Conservation (phyloP, 2,113 vertebrate species). For the Chaetops frenatus region DNA sequence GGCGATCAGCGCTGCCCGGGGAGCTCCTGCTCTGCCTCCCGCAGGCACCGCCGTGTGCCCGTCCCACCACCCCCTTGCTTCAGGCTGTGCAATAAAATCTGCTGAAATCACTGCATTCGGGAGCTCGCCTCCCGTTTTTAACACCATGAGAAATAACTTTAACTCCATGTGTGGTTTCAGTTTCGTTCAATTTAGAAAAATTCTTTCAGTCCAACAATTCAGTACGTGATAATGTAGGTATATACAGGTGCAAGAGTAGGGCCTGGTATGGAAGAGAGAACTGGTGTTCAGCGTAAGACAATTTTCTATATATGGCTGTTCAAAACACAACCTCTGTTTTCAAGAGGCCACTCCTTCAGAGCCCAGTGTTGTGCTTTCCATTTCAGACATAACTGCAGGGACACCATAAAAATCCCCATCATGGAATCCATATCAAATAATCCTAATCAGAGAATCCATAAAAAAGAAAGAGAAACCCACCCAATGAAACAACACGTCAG, state of each 20-base stretch:
- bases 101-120: too few species aligned
- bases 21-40: too few species aligned
- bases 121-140: too few species aligned
- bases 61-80: too few species aligned
- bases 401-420: too few species aligned
- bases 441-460: too few species aligned
- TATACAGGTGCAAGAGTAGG: background rate
- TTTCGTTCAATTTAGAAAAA: background rate
- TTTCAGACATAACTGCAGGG: background rate
- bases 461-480: background rate
- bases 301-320: accelerated
- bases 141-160: background rate
- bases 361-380: background rate
- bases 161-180: background rate
- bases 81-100: too few species aligned
- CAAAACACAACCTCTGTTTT: background rate
- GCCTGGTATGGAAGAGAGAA: background rate
- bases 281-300: accelerated
- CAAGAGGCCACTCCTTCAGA: background rate
- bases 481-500: accelerated
- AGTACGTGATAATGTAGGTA: accelerated
- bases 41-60: too few species aligned
- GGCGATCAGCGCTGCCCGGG: too few species aligned
- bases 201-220: background rate
- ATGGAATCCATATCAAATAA: too few species aligned